phyloP scores from a whole-genome alignment of 1,140 invertebrate genomes.

The Mizuhopecten yessoensis region DNA sequence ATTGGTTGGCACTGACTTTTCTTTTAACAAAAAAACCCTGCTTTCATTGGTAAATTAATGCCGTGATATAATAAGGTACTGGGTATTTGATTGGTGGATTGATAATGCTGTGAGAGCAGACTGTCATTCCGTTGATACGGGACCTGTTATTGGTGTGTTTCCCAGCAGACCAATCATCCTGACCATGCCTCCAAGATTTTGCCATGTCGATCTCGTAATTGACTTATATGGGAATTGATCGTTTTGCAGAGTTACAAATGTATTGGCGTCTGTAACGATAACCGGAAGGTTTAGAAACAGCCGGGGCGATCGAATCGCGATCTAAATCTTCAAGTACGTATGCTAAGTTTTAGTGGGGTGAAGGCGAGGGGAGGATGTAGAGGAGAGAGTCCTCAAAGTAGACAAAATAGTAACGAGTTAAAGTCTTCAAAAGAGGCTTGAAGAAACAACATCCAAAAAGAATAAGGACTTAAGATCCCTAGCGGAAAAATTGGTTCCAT shows the following conservation, averaged over 20 bases:
- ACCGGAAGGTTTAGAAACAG: not conserved
- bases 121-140: not conserved
- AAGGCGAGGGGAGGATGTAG: not conserved
- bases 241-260: conserved; percentile 20
- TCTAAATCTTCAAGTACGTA: not conserved
- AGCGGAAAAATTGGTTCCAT: too few relatives aligned
- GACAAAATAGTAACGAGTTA: too few relatives aligned
- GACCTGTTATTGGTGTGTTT: not conserved
- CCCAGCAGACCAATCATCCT: not conserved
- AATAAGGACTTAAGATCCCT: too few relatives aligned
- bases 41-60: too few relatives aligned
- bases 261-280: not conserved
- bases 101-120: too few relatives aligned
- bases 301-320: not conserved
- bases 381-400: too few relatives aligned
- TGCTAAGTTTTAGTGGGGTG: conserved; percentile 8
- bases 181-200: not conserved
- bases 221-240: not conserved
- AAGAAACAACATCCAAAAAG: too few relatives aligned
- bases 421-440: too few relatives aligned
- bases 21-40: too few relatives aligned
- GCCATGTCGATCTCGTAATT: not conserved
- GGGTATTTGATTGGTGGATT: too few relatives aligned
- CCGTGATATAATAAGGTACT: too few relatives aligned
- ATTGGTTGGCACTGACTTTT: too few relatives aligned